Percentiles rank a stretch among this genome's conserved stretches.
Evolutionary conservation across 2,797 vertebrate species (phyloP).

Genomic region (Hypotaenidia okinawae): DNA sequence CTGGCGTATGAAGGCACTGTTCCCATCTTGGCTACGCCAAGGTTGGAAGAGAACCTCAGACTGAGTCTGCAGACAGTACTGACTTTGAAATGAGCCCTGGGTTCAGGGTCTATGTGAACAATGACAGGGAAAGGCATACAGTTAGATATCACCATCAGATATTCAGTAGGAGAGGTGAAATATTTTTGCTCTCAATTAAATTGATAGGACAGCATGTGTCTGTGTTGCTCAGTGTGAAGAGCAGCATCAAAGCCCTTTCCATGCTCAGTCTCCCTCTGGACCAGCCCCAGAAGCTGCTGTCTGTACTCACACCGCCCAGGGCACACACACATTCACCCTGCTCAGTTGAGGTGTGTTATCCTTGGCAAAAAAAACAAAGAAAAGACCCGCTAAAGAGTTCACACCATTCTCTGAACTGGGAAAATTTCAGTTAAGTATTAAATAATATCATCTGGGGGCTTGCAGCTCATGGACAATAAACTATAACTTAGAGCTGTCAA

Average conservation of each 20-base stretch:
- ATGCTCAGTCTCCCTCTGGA: neutral
- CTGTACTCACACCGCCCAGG: accelerated
- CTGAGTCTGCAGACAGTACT: neutral
- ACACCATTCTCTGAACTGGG: neutral
- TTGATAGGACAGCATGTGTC: neutral
- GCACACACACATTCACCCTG: neutral
- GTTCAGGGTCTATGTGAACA: neutral
- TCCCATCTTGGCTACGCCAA: neutral
- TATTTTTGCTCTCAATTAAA: neutral
- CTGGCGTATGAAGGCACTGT: neutral
- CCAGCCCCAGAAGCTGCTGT: neutral
- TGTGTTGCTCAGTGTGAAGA: neutral
- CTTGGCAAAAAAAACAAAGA: neutral
- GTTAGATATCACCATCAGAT: neutral
- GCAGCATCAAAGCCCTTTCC: neutral
- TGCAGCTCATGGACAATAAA: conserved; percentile 45
- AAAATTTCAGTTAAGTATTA: conserved; percentile 40
- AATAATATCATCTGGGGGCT: conserved; percentile 29
- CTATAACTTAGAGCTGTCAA: conserved; percentile 6
- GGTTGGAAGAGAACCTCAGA: neutral
- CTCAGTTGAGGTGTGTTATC: neutral
- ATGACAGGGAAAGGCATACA: accelerated
- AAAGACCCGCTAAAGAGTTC: conserved; percentile 2
- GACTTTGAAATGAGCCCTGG: neutral
- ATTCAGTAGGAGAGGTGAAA: neutral